Conservation (phyloP, 2,888 invertebrate genomes). For the Trichogramma dendrolimi region DNA sequence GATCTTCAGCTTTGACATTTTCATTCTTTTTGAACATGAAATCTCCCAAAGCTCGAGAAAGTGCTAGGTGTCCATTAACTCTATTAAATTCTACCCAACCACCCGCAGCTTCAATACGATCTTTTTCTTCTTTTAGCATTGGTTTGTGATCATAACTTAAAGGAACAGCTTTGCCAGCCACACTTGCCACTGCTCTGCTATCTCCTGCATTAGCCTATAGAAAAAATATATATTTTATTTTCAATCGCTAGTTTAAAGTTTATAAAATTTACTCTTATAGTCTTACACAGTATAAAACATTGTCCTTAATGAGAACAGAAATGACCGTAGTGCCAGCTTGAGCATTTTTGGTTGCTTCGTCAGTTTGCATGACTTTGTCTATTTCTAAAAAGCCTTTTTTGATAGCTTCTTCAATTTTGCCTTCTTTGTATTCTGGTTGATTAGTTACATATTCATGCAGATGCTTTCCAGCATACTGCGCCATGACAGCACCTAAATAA, state of each 20-base stretch:
- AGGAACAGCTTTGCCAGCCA: slow-evolving; percentile 67
- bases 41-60: slow-evolving; percentile 94
- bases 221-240: slow-evolving; percentile 9
- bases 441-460: slow-evolving; percentile 87
- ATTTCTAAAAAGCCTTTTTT: slow-evolving; percentile 84
- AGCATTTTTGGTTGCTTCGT: slow-evolving; percentile 83
- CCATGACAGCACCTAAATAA: slow-evolving; percentile 73
- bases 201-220: slow-evolving; percentile 89
- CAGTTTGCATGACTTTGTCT: slow-evolving; percentile 88
- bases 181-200: slow-evolving; percentile 87
- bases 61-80: slow-evolving; percentile 96
- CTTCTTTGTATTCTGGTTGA: slow-evolving; percentile 76
- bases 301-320: slow-evolving; percentile 77
- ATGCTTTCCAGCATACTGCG: slow-evolving; percentile 92
- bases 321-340: slow-evolving; percentile 94
- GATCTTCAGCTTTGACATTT: slow-evolving; percentile 80
- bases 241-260: neutral
- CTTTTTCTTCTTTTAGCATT: slow-evolving; percentile 78
- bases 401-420: slow-evolving; percentile 79
- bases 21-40: slow-evolving; percentile 93
- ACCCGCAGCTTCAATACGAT: slow-evolving; percentile 88
- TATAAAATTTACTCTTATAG: slow-evolving; percentile 9
- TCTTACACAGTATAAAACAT: slow-evolving; percentile 78
- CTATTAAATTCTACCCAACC: slow-evolving; percentile 97
- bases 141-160: slow-evolving; percentile 95